Evolutionary conservation across 2,113 vertebrate genomes (phyloP).

Genomic region (Gopherus flavomarginatus): DNA sequence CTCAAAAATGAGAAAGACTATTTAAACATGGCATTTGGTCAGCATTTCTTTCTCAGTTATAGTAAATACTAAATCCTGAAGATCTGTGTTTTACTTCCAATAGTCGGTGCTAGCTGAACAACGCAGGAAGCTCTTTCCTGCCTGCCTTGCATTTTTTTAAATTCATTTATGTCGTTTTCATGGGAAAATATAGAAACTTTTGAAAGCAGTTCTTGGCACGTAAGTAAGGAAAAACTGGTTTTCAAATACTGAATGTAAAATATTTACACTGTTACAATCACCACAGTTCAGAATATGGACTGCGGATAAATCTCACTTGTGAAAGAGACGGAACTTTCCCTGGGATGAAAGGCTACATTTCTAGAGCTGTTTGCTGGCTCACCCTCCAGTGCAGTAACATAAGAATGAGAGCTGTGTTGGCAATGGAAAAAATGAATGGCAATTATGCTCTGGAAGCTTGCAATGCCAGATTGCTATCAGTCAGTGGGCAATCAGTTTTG

Average conservation of each 20-base stretch:
- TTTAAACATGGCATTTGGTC: not conserved
- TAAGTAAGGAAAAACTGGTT: not conserved
- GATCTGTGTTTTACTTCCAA: not conserved
- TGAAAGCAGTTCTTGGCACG: not conserved
- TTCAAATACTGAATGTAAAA: not conserved
- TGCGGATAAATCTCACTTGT: not conserved
- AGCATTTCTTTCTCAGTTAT: not conserved
- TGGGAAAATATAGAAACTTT: not conserved
- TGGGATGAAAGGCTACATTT: not conserved
- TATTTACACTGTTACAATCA: not conserved
- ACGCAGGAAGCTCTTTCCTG: not conserved
- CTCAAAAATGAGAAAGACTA: not conserved
- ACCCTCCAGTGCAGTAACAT: not conserved
- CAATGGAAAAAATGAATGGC: not conserved
- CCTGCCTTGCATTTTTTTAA: not conserved
- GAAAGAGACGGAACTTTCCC: not conserved
- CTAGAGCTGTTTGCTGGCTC: not conserved
- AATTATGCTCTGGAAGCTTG: not conserved
- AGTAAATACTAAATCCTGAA: not conserved
- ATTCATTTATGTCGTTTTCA: not conserved
- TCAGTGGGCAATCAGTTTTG: not conserved
- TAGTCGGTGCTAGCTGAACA: not conserved
- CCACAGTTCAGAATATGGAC: not conserved
- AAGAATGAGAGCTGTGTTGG: not conserved
- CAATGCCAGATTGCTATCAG: not conserved